Evolutionary conservation across 2,797 vertebrate species (phyloP).

Genomic region (Linurgus olivaceus): DNA sequence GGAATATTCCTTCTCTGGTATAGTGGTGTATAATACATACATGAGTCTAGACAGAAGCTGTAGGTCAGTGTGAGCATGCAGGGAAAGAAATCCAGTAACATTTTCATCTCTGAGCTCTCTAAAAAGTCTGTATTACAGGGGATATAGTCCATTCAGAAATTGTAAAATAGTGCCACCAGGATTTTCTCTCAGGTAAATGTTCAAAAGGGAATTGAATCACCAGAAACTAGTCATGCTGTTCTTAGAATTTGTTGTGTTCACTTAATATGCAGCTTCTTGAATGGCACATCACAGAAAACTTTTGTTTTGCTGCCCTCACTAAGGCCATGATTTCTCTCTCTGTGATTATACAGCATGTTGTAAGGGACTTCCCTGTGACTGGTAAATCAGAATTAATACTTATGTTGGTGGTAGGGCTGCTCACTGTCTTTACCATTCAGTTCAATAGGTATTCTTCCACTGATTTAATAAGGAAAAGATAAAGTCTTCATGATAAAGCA

Average conservation of each 20-base stretch:
- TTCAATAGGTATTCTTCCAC: not conserved
- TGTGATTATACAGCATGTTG: not conserved
- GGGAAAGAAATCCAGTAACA: not conserved
- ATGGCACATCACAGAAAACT: not conserved
- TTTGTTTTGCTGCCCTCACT: not conserved
- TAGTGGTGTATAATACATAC: rapidly evolving
- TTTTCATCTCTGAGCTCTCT: not conserved
- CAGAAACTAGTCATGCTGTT: not conserved
- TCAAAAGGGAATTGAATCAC: not conserved
- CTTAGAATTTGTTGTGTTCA: not conserved
- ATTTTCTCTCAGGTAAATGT: not conserved
- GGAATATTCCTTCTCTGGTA: not conserved
- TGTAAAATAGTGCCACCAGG: not conserved
- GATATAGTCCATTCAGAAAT: not conserved
- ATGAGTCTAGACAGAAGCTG: not conserved
- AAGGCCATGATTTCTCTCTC: not conserved
- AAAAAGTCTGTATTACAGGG: not conserved
- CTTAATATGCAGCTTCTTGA: not conserved
- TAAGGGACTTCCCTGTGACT: not conserved
- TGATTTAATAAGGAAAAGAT: not conserved
- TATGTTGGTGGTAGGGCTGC: not conserved
- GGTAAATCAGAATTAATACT: not conserved
- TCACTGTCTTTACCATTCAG: not conserved
- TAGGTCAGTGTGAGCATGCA: not conserved
- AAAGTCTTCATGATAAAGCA: not conserved